Evolutionary conservation across 2,113 vertebrate genomes (phyloP).

Genomic region (Ameiurus melas): DNA sequence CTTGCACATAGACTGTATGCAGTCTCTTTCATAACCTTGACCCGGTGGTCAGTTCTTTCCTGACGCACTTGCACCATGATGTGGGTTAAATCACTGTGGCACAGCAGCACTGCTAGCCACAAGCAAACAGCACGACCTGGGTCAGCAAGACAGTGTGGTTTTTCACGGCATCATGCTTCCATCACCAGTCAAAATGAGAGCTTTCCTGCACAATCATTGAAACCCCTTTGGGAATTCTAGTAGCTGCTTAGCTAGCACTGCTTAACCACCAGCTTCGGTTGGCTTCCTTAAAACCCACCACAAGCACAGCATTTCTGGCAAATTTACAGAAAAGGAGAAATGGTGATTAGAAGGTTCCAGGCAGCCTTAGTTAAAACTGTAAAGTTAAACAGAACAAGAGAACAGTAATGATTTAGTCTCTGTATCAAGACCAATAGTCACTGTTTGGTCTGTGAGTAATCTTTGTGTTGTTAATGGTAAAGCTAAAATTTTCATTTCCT

Average conservation of each 20-base stretch:
- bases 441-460: conserved; percentile 28
- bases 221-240: background rate
- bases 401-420: conserved; percentile 16
- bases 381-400: background rate
- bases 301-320: background rate
- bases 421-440: conserved; percentile 23
- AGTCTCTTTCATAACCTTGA: background rate
- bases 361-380: background rate
- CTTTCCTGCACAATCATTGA: background rate
- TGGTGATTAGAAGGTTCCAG: background rate
- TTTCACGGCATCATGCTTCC: conserved; percentile 13
- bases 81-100: background rate
- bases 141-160: background rate
- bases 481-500: background rate
- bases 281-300: background rate
- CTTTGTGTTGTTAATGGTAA: background rate
- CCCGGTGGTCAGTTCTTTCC: background rate
- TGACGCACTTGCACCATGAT: conserved; percentile 11
- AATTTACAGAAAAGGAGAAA: background rate
- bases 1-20: background rate
- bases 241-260: conserved; percentile 8
- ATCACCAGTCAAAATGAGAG: background rate
- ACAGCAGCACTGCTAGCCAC: background rate
- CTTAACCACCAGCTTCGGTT: background rate
- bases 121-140: background rate